These are phyloP conservation scores for Apteryx owenii DNA, from an alignment of 2,113 vertebrate species.

Conservation along the genomic window DNA sequence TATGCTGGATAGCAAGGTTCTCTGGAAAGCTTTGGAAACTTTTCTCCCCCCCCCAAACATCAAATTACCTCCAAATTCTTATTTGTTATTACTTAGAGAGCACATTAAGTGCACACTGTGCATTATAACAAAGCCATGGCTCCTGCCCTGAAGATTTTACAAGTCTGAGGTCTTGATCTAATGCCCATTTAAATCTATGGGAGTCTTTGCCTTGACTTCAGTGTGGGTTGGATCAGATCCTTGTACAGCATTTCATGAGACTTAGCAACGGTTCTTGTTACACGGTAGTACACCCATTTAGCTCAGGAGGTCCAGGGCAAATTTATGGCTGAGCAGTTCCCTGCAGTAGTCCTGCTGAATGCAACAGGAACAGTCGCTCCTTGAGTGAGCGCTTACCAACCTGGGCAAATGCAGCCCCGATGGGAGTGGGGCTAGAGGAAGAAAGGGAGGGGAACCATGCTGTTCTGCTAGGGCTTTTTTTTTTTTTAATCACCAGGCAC, in stretches of 20 bases:
- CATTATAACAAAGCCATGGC: conserved; percentile 10
- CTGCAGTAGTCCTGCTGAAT: not conserved
- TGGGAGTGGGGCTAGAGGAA: not conserved
- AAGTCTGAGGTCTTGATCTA: conserved; percentile 15
- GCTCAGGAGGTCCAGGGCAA: not conserved
- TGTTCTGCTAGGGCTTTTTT: not conserved
- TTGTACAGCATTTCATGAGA: not conserved
- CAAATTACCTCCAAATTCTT: conserved; percentile 32
- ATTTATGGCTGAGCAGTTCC: not conserved
- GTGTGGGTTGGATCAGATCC: not conserved
- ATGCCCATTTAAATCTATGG: conserved; percentile 38
- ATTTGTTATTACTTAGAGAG: conserved; percentile 35
- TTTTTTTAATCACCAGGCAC: not conserved
- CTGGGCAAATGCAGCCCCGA: not conserved
- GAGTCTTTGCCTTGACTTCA: conserved; percentile 38
- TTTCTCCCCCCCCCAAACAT: not conserved
- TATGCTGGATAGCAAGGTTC: not conserved
- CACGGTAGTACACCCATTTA: not conserved
- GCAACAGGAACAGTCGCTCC: not conserved
- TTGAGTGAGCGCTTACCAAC: rapidly evolving
- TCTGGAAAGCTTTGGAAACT: conserved; percentile 34
- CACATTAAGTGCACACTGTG: not conserved
- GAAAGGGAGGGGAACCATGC: not conserved
- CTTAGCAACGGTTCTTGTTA: conserved; percentile 1
- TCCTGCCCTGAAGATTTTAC: conserved; percentile 39